phyloP scores from a whole-genome alignment of 2,113 vertebrate genomes.

The Sardina pilchardus region DNA sequence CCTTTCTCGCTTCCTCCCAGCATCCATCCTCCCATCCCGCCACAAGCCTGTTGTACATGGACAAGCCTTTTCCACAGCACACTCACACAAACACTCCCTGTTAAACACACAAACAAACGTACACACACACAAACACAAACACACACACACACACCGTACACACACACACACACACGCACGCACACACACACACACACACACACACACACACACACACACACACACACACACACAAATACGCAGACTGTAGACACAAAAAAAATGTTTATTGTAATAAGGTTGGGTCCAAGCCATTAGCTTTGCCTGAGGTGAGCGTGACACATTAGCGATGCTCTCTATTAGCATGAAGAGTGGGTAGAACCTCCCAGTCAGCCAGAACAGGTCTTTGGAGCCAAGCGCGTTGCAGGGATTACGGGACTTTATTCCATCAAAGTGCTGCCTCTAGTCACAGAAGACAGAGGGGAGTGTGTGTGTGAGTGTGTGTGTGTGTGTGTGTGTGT shows the following conservation, averaged over 20 bases:
- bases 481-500: constrained; percentile 9
- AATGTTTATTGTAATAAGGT: not conserved
- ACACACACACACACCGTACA: not conserved
- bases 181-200: not conserved
- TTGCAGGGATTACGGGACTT: constrained; percentile 64
- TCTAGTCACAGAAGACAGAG: constrained; percentile 56
- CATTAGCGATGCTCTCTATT: not conserved
- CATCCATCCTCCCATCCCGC: constrained; percentile 1
- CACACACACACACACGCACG: not conserved
- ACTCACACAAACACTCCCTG: not conserved
- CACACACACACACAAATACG: not conserved
- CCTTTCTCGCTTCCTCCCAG: constrained; percentile 22
- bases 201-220: not conserved
- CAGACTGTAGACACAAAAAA: not conserved
- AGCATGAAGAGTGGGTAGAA: constrained; percentile 39
- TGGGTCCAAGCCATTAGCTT: constrained; percentile 30
- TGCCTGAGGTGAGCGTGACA: constrained; percentile 31
- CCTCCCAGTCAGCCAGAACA: constrained; percentile 53
- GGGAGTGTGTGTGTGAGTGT: not conserved
- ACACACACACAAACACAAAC: not conserved
- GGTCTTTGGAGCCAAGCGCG: constrained; percentile 46
- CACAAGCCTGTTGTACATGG: constrained; percentile 28
- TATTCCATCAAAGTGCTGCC: constrained; percentile 64
- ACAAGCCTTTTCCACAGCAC: constrained; percentile 4
- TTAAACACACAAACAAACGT: not conserved